These are phyloP conservation scores for Hirtodrosophila confusa DNA, from an alignment of 2,888 invertebrate genomes.

Conservation along the genomic window DNA sequence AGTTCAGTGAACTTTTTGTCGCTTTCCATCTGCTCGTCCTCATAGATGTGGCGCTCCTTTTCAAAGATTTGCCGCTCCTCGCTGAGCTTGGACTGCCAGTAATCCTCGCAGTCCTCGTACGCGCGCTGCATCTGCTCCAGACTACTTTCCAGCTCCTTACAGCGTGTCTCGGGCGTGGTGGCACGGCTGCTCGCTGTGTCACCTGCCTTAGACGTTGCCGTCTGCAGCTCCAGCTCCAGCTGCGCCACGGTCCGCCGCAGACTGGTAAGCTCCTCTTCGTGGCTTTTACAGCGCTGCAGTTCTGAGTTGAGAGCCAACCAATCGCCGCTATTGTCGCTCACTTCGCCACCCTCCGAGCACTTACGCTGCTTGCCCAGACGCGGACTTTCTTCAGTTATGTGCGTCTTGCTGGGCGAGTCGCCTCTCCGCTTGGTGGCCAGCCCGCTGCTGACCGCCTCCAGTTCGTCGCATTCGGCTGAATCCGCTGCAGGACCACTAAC, in stretches of 20 bases:
- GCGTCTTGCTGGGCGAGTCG: slow-evolving; percentile 86
- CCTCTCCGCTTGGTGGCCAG: slow-evolving; percentile 85
- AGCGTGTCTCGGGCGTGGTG: slow-evolving; percentile 85
- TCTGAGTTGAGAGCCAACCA: slow-evolving; percentile 84
- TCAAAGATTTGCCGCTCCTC: slow-evolving; percentile 90
- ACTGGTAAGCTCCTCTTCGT: slow-evolving; percentile 73
- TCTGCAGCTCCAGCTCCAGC: slow-evolving; percentile 76
- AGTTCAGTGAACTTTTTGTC: slow-evolving; percentile 91
- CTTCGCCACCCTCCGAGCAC: slow-evolving; percentile 84
- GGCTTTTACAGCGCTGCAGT: slow-evolving; percentile 68
- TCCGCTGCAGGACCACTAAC: not conserved
- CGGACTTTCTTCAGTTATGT: slow-evolving; percentile 85
- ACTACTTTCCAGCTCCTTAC: slow-evolving; percentile 89
- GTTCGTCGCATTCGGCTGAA: slow-evolving; percentile 36
- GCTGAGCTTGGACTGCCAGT: slow-evolving; percentile 91
- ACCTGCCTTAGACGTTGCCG: slow-evolving; percentile 27
- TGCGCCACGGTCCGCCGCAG: slow-evolving; percentile 78
- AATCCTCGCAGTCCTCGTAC: slow-evolving; percentile 94
- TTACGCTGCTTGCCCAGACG: slow-evolving; percentile 87
- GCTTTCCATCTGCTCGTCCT: slow-evolving; percentile 90
- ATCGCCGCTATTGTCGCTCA: slow-evolving; percentile 83
- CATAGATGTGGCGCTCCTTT: slow-evolving; percentile 88
- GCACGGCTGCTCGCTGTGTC: slow-evolving; percentile 24
- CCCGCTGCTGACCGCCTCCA: slow-evolving; percentile 46
- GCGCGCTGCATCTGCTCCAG: slow-evolving; percentile 90